Evolutionary conservation across 2,113 vertebrate species (phyloP), one percentile per base, ranked within the genome.

Genomic region (Thunnus maccoyii): DNA sequence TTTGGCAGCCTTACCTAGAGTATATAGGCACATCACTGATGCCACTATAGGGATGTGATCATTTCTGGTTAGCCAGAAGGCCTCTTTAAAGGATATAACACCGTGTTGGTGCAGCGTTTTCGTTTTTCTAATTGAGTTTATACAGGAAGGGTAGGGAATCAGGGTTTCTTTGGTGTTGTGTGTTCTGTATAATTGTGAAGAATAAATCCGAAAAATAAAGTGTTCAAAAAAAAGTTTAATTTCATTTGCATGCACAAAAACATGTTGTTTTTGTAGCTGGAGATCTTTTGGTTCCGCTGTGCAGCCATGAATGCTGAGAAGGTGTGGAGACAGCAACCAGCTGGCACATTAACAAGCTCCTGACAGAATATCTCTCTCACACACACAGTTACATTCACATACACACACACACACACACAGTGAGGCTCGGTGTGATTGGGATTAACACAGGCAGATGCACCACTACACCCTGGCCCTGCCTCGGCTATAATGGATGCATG

Each of bases 271-370:
- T 51, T 72, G 52, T 20, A 48, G 32, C 68, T 17, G 52, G 36
- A 83, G 67, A 78, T 66, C 51, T 86, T 88, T 86, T 83, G 51
- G 82, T 84, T 89, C 85, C 83, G 56, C 89, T 87, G 88, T 90
- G 85, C 86, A 75, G 85, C 61, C 57, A 41, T 71, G 80, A 80
- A 89, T 82, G 27, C 77, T 83, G 80, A 72, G 54, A 90, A 90
- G 87, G 83, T 90, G 83, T 76, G 82, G 83, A 88, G 92, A 94
- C 92, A 89, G 89, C 82, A 78, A 92, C 69, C 93, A 92, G 91
- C 89, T 93, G 94, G 91, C 78, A 63, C 83, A 92, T 88, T 91
- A 93, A 92, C 90, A 90, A 91, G 91, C 86, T 86, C 75, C 83
- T 91, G 89, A 92, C 86, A 92, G 85, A 90, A 78, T 81, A 69